These are phyloP conservation scores for Mythimna ferrago DNA, from an alignment of 2,888 invertebrate species.

Conservation along the genomic window DNA sequence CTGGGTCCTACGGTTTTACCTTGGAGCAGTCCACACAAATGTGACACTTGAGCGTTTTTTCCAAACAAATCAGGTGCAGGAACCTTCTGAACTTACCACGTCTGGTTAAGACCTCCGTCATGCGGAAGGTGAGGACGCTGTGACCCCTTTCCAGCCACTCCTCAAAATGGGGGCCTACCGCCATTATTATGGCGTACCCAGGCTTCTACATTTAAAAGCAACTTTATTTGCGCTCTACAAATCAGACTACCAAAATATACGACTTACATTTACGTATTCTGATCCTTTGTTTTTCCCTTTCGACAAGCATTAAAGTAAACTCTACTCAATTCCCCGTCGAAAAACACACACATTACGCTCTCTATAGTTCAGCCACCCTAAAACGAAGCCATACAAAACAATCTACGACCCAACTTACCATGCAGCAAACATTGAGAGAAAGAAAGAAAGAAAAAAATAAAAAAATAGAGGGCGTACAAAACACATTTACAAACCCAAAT, in stretches of 20 bases:
- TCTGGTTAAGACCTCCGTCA: no score
- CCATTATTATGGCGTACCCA: no score
- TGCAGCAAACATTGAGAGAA: conserved; percentile 40
- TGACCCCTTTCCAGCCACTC: no score
- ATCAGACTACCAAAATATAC: conserved; percentile 5
- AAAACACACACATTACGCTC: conserved; percentile 36
- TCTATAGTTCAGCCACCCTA: conserved; percentile 18
- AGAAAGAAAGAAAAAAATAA: conserved; percentile 4
- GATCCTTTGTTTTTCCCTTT: background rate
- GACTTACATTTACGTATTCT: background rate
- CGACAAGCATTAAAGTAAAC: background rate
- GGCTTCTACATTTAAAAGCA: no score
- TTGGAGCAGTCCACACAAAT: no score
- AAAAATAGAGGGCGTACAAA: conserved; percentile 49
- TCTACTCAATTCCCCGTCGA: conserved; percentile 7
- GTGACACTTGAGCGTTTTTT: no score
- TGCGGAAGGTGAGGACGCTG: no score
- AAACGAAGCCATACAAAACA: conserved; percentile 32
- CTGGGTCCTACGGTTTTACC: no score
- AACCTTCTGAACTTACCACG: no score
- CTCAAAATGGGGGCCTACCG: no score
- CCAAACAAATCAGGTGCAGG: no score
- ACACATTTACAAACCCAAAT: conserved; percentile 64
- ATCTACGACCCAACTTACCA: conserved; percentile 19
- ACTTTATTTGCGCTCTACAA: background rate